A percentile compares a stretch with the other conserved stretches of the same genome.
These are phyloP conservation scores for Melanotaenia nigrans DNA, from an alignment of 2,797 vertebrate species.

Conservation along the genomic window DNA sequence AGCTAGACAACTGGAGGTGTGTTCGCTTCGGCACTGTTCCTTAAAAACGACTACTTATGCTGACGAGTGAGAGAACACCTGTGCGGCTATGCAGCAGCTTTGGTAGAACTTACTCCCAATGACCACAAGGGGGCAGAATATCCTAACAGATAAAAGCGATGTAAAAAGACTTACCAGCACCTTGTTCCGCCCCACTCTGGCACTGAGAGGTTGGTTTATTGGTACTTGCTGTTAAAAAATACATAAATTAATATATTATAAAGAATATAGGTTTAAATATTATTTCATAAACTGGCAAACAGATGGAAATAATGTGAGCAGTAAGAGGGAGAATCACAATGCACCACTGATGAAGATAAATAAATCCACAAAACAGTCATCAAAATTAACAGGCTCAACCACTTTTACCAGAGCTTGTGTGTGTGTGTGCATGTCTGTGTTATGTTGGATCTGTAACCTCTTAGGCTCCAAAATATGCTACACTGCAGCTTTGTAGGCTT, in stretches of 20 bases:
- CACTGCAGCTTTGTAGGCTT: slow-evolving; percentile 45
- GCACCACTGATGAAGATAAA: neutral
- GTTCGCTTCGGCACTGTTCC: neutral
- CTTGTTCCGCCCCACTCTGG: slow-evolving; percentile 15
- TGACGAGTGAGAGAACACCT: neutral
- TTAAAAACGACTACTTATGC: neutral
- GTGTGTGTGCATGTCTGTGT: neutral
- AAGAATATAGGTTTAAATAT: slow-evolving; percentile 26
- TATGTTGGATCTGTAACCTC: slow-evolving; percentile 51
- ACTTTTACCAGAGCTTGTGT: slow-evolving; percentile 22
- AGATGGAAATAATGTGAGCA: neutral
- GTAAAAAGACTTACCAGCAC: neutral
- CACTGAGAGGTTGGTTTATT: slow-evolving; percentile 38
- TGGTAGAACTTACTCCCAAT: neutral
- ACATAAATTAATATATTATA: slow-evolving; percentile 2
- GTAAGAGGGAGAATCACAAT: neutral
- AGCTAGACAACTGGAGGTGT: neutral
- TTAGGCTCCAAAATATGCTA: slow-evolving; percentile 28
- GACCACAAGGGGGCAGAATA: slow-evolving; percentile 56
- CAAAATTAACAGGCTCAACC: slow-evolving; percentile 62
- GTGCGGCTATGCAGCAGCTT: neutral
- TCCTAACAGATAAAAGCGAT: slow-evolving; percentile 20
- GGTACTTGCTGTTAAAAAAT: neutral
- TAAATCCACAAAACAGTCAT: neutral
- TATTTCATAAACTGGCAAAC: neutral